Evolutionary conservation across 2,113 vertebrate genomes (phyloP), one percentile per base, ranked within the genome.

Genomic region (Prionailurus bengalensis): DNA sequence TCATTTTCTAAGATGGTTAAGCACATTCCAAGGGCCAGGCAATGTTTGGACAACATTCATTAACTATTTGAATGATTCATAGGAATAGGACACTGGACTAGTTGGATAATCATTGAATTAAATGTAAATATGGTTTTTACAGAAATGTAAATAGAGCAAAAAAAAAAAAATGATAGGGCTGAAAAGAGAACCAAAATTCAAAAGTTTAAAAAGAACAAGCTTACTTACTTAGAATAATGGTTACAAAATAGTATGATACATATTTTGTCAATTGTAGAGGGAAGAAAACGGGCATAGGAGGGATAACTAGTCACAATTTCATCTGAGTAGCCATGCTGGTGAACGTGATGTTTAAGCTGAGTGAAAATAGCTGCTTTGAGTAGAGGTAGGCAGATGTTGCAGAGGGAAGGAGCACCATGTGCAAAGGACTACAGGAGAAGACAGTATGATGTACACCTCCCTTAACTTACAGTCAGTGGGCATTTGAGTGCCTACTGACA

Each of bases 381-480:
- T 61, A 4, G 9, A 13, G 11, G 36, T 1, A 1, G 16, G 14
- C 2, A 10, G 39, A 31, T 42, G 61, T 78, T 5, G 0, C 63
- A 45, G 29, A 23, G 25, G 76, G 17, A 31, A 89, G 66, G 48
- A 55, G 13, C 3, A 23, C 31, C 23, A 7, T 16, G 12, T 12
- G 3, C 33, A 58, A 83, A 87, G 42, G 45, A 33, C 27, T 74
- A 5, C 4, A 33, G 42, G 42, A 80, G 42, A 88, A 66, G 45
- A 89, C 31, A 65, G 1, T 3, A 14, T 65, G 81, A 14, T 0
- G 0, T 42, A 27, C 0, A 0, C 36, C 16, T 51, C 42, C 33
- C 1, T 31, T 25, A 36, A 78, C 53, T 29, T 61, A 7, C 21
- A 10, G 63, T n/a, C 71, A 45, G 9, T 48, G 79, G 55, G 19